Base-by-base conservation (phyloP, 1,140 invertebrate species). In the Oscheius sp. region DNA sequence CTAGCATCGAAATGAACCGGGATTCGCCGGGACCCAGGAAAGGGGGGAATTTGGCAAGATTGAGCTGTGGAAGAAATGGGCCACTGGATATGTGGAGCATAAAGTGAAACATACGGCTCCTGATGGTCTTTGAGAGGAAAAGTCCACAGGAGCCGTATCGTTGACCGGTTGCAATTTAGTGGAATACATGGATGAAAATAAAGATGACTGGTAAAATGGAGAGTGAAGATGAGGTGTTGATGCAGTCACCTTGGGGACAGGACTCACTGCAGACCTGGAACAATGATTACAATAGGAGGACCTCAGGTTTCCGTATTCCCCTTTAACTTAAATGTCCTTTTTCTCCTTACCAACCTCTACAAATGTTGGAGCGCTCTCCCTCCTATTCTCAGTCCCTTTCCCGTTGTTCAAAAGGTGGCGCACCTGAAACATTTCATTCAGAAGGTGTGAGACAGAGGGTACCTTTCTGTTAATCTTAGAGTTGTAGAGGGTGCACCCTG, bases 401-500 rank as follows among this genome's bases (percentile, higher is more conserved):
- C 42, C 29, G 36, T 58, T 63, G 59, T 61, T 59, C 26, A 71
- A 20, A 15, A 61, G 61, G 10, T 58, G 36, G 2, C 69, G 35
- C 13, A 71, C 69, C 68, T 69, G 42, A 61, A 61, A 68, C 15
- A 7, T 55, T 1, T 13, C 10, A 1, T 1, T 3, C 23, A 18
- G 3, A 20, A 0, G 3, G 4, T 13, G 3, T 55, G 15, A n/a
- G 3, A 29, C 26, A 63, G 23, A 34, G 58, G 38, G 2, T 13
- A 69, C 68, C 42, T 65, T 71, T 71, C 69, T 18, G 13, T 58
- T 71, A 31, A 64, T 63, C 52, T 71, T 63, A 15, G 69, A 46
- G 32, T 71, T 71, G 34, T 71, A 71, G 20, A 71, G 61, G 15
- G 69, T 71, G 26, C 69, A 71, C 46, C 69, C 69, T 26, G 69